phyloP scores from a whole-genome alignment of 2,113 vertebrate genomes.

The Cyprinodon tularosa region DNA sequence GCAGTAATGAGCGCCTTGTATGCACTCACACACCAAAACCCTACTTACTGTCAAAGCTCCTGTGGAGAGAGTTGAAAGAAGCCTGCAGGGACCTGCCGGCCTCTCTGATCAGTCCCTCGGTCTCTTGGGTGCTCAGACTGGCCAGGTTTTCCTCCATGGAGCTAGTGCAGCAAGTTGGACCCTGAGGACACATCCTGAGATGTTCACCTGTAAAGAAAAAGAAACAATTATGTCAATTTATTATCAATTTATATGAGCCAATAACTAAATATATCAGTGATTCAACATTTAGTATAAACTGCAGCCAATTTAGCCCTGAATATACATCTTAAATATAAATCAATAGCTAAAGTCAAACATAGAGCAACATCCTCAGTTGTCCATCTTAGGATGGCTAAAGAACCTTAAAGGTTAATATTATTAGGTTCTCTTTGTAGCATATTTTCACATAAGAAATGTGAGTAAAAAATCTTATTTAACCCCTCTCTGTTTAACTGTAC shows the following conservation, averaged over 20 bases:
- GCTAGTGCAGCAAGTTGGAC: slow-evolving; percentile 93
- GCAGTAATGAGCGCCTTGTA: slow-evolving; percentile 51
- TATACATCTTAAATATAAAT: not conserved
- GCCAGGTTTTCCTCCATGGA: slow-evolving; percentile 93
- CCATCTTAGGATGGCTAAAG: not conserved
- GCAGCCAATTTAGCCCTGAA: not conserved
- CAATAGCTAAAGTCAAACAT: not conserved
- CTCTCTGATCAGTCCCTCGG: slow-evolving; percentile 87
- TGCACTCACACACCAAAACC: slow-evolving; percentile 22
- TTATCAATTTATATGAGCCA: not conserved
- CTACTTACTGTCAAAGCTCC: slow-evolving; percentile 90
- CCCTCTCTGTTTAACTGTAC: too few species aligned
- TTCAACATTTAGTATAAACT: not conserved
- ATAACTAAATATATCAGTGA: not conserved
- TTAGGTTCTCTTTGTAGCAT: not conserved
- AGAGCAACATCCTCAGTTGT: not conserved
- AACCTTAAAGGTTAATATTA: not conserved
- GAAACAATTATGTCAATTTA: not conserved
- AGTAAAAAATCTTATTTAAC: too few species aligned
- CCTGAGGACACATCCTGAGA: slow-evolving; percentile 91
- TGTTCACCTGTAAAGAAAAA: slow-evolving; percentile 86
- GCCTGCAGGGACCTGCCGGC: slow-evolving; percentile 85
- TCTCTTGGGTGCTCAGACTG: slow-evolving; percentile 85
- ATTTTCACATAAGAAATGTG: not conserved
- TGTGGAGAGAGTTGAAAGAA: slow-evolving; percentile 84